Evolutionary conservation across 2,888 invertebrate species (phyloP).

Genomic region (Cylloceria caligata): DNA sequence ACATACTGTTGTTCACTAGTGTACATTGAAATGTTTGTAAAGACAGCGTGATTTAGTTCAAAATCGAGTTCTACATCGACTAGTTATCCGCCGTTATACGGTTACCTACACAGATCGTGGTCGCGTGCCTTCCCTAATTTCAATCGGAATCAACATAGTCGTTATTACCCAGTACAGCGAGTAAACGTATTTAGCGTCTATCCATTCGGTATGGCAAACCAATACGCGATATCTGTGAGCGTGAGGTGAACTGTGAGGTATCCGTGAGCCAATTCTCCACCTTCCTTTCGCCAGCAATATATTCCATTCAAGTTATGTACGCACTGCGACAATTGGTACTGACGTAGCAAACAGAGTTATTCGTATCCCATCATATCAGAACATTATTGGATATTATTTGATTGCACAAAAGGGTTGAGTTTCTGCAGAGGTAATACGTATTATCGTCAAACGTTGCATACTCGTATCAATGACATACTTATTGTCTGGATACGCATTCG

Average conservation of each 20-base stretch:
- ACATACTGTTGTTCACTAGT: neutral
- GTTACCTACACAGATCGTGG: conserved; percentile 40
- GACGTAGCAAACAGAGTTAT: conserved; percentile 19
- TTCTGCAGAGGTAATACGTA: conserved; percentile 6
- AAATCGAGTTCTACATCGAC: neutral
- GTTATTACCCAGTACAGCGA: conserved; percentile 34
- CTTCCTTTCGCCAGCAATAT: conserved; percentile 48
- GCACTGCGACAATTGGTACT: conserved; percentile 10
- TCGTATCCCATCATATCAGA: conserved; percentile 32
- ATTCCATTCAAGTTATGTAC: conserved; percentile 41
- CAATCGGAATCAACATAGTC: conserved; percentile 42
- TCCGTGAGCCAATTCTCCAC: conserved; percentile 16
- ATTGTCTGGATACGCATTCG: neutral
- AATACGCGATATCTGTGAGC: conserved; percentile 7
- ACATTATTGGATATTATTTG: conserved; percentile 39
- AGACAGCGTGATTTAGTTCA: neutral
- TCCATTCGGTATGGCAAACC: conserved; percentile 22
- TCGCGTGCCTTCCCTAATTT: conserved; percentile 41
- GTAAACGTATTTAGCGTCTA: conserved; percentile 20
- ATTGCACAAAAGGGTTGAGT: conserved; percentile 38
- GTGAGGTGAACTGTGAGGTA: no score
- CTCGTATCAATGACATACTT: conserved; percentile 4
- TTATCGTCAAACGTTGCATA: conserved; percentile 21
- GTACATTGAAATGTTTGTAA: neutral
- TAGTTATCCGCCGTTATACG: conserved; percentile 38